Conservation (phyloP, 2,113 vertebrate genomes). For the Pedionomus torquatus region DNA sequence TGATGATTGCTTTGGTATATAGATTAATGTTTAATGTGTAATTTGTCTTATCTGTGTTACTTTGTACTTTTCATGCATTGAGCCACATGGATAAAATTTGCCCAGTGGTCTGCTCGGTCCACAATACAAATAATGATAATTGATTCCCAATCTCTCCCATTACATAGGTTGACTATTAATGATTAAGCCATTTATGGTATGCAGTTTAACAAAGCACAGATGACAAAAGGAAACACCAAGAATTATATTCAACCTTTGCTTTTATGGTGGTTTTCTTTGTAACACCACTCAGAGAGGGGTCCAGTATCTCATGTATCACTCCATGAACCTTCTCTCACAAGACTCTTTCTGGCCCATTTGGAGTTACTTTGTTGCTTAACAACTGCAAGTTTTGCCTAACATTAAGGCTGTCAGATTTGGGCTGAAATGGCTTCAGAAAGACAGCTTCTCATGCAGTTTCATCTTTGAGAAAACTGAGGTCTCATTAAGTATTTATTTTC, state of each 20-base stretch:
- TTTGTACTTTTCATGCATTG: neutral
- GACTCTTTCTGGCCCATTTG: neutral
- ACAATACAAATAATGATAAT: neutral
- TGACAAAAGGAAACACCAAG: neutral
- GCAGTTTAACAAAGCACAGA: neutral
- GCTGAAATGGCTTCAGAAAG: neutral
- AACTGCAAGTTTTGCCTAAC: neutral
- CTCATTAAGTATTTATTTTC: no score
- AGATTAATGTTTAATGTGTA: slow-evolving; percentile 27
- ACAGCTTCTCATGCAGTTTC: neutral
- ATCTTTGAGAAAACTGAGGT: neutral
- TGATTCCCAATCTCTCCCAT: neutral
- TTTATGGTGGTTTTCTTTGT: neutral
- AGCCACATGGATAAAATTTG: slow-evolving; percentile 20
- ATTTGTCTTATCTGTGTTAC: slow-evolving; percentile 36
- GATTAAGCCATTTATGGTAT: slow-evolving; percentile 26
- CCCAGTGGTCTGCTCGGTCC: neutral
- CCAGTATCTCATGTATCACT: neutral
- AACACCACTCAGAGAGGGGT: neutral
- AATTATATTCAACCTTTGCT: neutral
- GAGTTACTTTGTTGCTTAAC: neutral
- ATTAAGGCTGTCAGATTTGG: neutral
- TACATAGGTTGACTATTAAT: neutral
- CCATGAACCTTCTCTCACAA: neutral
- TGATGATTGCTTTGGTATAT: neutral